Evolutionary conservation across 2,797 vertebrate genomes (phyloP).

Genomic region (Liparis tanakae): DNA sequence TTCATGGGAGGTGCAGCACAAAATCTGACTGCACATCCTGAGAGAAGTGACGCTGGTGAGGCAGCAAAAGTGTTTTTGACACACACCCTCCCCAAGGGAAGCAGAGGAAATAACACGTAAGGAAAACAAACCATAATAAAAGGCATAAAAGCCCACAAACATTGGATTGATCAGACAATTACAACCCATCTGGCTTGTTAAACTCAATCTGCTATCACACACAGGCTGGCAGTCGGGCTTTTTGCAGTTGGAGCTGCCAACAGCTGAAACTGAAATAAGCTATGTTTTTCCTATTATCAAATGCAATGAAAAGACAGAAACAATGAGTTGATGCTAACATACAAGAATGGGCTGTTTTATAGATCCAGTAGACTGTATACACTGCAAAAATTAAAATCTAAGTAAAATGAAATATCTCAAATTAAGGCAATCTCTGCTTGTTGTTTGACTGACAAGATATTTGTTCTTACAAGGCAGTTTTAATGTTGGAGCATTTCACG

Average conservation of each 20-base stretch:
- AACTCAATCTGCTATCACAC: slow-evolving; percentile 94
- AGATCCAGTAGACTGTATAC: too few species aligned
- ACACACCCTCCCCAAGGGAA: slow-evolving; percentile 79
- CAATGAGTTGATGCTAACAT: background rate
- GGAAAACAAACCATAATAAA: slow-evolving; percentile 96
- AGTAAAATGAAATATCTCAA: too few species aligned
- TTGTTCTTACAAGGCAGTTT: too few species aligned
- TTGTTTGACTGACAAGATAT: too few species aligned
- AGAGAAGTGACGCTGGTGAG: slow-evolving; percentile 53
- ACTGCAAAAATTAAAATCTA: too few species aligned
- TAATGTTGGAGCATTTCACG: too few species aligned
- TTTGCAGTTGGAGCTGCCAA: slow-evolving; percentile 54
- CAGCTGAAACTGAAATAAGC: slow-evolving; percentile 20
- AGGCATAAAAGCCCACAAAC: slow-evolving; percentile 96
- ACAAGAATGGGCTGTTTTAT: background rate
- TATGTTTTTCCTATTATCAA: slow-evolving; percentile 16
- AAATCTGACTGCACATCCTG: slow-evolving; percentile 43
- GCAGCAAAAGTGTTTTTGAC: slow-evolving; percentile 69
- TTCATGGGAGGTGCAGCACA: slow-evolving; percentile 57
- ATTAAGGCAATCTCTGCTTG: too few species aligned
- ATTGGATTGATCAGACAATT: slow-evolving; percentile 98
- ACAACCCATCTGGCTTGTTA: slow-evolving; percentile 99
- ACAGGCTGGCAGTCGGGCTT: slow-evolving; percentile 68
- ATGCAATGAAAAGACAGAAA: slow-evolving; percentile 13
- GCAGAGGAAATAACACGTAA: slow-evolving; percentile 85